Evolutionary conservation across 1,140 invertebrate species (phyloP), one percentile per base, ranked within the genome.

Genomic region (Carcinoscorpius rotundicauda): DNA sequence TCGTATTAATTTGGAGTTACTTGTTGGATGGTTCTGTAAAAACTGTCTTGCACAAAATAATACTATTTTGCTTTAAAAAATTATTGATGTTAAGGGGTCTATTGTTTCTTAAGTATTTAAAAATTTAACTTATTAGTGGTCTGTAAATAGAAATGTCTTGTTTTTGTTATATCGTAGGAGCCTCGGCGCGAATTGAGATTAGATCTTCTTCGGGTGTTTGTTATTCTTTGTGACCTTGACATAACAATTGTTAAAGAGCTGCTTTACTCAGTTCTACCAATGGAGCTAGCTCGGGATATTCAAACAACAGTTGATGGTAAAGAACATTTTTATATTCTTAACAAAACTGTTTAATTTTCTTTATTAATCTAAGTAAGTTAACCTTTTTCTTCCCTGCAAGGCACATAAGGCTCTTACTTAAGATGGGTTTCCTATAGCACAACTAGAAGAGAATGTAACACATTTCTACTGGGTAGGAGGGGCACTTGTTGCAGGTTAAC

Each of bases 101-200:
- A 10, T 11, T 56, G 3, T 56, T 56, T 10, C 55, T 11, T 56
- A 10, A 56, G 29, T 29, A 29, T 29, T 29, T 29, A 56, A 11
- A 11, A 11, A 11, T 11, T 11, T 56, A 51, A 60, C 2, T 10
- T 10, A 9, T 60, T 11, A 3, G 48, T n/a, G 48, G 10, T 48
- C 48, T 48, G 10, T 48, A 60, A 60, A 60, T 49, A 10, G 2
- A 60, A 11, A 9, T 10, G 29, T 29, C 29, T 29, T 29, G 91
- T 61, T 85, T 91, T 69, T 94, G 91, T 81, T 94, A 93, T 77
- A 90, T 93, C 79, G 93, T 93, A 91, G 91, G 94, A 77, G 84
- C 87, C 4, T 81, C 90, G 70, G 88, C 87, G 85, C 85, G 85
- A 1, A 86, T 94, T 68, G 82, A 56, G 91, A 66, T 82, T 88